Conservation (phyloP, 2,797 vertebrate genomes). For the Gallirallus australis region DNA sequence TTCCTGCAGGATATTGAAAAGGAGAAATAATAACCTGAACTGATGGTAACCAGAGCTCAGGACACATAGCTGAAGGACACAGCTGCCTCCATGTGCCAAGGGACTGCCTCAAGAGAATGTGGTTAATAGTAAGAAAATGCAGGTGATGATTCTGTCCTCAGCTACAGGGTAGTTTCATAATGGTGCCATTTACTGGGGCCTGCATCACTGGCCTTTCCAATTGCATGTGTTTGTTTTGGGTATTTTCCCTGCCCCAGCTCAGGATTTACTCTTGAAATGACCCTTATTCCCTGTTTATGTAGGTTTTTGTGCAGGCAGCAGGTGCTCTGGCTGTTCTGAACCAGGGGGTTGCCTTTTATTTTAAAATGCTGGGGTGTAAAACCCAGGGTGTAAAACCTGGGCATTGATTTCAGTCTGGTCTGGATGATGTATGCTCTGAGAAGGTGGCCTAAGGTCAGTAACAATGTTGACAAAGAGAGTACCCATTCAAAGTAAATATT, state of each 20-base stretch:
- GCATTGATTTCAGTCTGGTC: accelerated
- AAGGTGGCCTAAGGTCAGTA: conserved; percentile 4
- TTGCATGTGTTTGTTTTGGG: neutral
- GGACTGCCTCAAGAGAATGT: neutral
- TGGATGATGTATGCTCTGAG: neutral
- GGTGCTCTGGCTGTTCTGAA: neutral
- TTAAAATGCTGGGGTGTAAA: neutral
- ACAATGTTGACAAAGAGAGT: conserved; percentile 52
- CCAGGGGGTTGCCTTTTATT: neutral
- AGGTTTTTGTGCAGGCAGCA: neutral
- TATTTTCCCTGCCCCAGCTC: neutral
- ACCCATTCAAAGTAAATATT: conserved; percentile 69
- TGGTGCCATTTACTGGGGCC: neutral
- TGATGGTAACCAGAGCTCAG: neutral
- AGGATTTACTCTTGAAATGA: neutral
- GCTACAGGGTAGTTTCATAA: neutral
- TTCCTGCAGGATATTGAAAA: neutral
- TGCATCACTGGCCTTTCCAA: neutral
- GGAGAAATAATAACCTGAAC: neutral
- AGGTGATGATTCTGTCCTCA: neutral
- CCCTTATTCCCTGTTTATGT: neutral
- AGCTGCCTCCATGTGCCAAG: neutral
- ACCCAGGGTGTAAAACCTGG: neutral
- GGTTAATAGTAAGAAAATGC: neutral
- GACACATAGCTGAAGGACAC: neutral